phyloP scores from a whole-genome alignment of 1,140 invertebrate genomes.

The Reticulitermes speratus region DNA sequence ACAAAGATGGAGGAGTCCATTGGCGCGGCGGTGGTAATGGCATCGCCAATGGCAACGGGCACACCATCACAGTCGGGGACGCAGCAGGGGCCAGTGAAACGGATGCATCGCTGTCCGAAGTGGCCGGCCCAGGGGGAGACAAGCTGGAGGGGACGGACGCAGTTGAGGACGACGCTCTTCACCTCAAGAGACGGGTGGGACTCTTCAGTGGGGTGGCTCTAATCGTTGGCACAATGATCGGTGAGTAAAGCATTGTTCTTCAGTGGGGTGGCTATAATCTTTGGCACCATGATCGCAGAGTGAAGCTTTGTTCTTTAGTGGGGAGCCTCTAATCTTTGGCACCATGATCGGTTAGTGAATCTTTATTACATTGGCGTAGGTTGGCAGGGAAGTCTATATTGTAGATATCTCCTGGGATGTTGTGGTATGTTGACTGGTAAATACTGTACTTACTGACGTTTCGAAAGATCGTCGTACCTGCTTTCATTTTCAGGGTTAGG shows the following conservation, averaged over 20 bases:
- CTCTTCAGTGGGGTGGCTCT: slow-evolving; percentile 97
- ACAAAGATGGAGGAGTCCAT: slow-evolving; percentile 7
- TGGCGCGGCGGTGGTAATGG: neutral
- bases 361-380: slow-evolving; percentile 46
- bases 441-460: too few species aligned
- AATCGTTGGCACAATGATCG: slow-evolving; percentile 95
- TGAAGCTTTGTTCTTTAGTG: slow-evolving; percentile 71
- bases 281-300: slow-evolving; percentile 90
- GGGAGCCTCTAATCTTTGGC: slow-evolving; percentile 95
- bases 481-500: too few species aligned
- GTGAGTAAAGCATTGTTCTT: slow-evolving; percentile 64
- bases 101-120: slow-evolving; percentile 20
- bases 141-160: slow-evolving; percentile 84
- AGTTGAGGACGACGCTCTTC: slow-evolving; percentile 91
- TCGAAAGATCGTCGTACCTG: too few species aligned
- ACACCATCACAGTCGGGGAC: neutral
- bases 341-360: slow-evolving; percentile 81
- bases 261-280: slow-evolving; percentile 97
- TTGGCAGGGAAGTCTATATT: too few species aligned
- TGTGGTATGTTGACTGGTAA: too few species aligned
- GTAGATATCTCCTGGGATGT: too few species aligned
- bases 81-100: neutral
- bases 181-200: slow-evolving; percentile 97
- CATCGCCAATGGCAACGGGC: slow-evolving; percentile 9
- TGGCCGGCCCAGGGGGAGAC: slow-evolving; percentile 41